Evolutionary conservation across 2,113 vertebrate species (phyloP), one percentile per base, ranked within the genome.

Genomic region (Hippoglossus stenolepis): DNA sequence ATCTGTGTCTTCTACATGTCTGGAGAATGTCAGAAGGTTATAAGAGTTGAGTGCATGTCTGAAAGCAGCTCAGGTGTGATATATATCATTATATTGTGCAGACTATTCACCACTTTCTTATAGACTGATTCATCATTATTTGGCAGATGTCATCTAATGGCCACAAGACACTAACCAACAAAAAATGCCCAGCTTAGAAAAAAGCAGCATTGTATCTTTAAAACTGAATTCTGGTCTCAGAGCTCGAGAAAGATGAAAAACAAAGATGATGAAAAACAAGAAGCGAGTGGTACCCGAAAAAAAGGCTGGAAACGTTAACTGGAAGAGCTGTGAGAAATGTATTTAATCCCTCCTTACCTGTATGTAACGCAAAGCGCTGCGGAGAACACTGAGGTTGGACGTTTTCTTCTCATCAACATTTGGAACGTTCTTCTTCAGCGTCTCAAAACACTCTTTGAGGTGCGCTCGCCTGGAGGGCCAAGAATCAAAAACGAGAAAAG

Each of bases 361-460:
- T 87, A 99, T 99, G 91, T 99, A 99, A 90, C 98, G 92, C 92
- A 99, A 92, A 83, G 97, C 98, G 38, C 97, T 98, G 89, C 98
- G 95, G 73, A 99, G 94, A 70, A 99, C 97, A 1, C 97, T 98
- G 91, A 99, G 95, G 94, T 99, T 99, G 87, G 98, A 99, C 9
- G 98, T 99, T 93, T 99, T 99, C 96, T 99, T 99, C 94, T 99
- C 98, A 0, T 99, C 98, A 1, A 98, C 96, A 14, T 97, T 99
- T 61, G 98, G 98, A 92, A 99, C 98, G 81, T 98, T 99, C 87
- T 95, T 97, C 89, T 99, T 99, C 85, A 99, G 94, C 0, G 96
- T 99, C 92, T 99, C 98, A 81, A 99, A 99, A 91, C 98, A 99
- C 82, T 99, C 98, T 87, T 99, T 99, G 86, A 99, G 95, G 89